phyloP scores from a whole-genome alignment of 2,797 vertebrate genomes.

The Spondyliosoma cantharus region DNA sequence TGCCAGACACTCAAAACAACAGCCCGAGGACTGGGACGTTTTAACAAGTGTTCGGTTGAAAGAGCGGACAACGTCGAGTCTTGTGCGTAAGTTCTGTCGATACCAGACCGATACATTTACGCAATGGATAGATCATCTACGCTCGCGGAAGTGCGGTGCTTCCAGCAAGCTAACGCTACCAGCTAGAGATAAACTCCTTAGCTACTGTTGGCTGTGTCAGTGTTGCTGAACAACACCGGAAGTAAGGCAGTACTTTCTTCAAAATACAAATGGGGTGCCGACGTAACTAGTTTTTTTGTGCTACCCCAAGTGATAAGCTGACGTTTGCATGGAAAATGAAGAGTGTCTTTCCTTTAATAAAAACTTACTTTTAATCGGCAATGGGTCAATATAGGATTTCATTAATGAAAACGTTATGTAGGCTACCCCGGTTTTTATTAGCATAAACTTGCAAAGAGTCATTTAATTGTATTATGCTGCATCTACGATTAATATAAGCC shows the following conservation, averaged over 20 bases:
- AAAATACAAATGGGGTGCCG: not conserved
- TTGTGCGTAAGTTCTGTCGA: constrained; percentile 13
- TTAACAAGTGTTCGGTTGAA: not conserved
- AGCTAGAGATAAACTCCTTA: constrained; percentile 19
- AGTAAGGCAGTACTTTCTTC: not conserved
- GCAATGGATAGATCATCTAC: not conserved
- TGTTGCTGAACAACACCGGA: not conserved
- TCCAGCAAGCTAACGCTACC: not conserved
- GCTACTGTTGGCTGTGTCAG: not conserved
- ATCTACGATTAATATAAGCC: too few species aligned
- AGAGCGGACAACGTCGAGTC: accelerated
- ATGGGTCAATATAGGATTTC: not conserved
- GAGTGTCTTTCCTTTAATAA: not conserved
- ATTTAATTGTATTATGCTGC: too few species aligned
- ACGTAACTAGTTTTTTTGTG: too few species aligned
- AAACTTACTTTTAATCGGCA: not conserved
- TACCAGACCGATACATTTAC: too few species aligned
- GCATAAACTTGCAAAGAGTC: too few species aligned
- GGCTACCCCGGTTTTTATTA: too few species aligned
- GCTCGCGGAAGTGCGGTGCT: not conserved
- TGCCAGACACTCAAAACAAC: not conserved
- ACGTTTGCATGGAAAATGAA: not conserved
- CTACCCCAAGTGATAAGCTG: not conserved
- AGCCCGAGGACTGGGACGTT: not conserved
- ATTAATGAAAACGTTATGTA: too few species aligned